Conservation (phyloP, 2,113 vertebrate genomes). For the Albula goreensis region DNA sequence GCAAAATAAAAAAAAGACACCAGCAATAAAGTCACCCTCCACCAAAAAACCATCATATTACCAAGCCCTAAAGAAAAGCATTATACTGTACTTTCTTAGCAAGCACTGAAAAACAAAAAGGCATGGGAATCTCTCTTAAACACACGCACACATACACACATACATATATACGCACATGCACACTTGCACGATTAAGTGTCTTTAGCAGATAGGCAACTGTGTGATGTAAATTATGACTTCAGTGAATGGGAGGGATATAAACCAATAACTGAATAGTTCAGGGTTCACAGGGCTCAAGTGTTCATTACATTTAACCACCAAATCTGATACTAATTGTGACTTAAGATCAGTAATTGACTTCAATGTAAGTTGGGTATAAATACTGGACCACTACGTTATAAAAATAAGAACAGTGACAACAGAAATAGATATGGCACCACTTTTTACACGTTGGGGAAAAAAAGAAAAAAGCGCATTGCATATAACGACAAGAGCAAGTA, state of each 20-base stretch:
- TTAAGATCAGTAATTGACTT: constrained; percentile 4
- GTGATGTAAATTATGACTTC: neutral
- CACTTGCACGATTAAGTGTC: neutral
- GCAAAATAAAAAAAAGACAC: neutral
- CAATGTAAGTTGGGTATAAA: neutral
- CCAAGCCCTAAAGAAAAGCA: neutral
- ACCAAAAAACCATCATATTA: neutral
- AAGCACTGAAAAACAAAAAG: neutral
- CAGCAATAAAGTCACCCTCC: neutral
- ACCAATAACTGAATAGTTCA: neutral
- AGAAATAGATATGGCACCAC: neutral
- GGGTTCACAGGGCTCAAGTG: constrained; percentile 12
- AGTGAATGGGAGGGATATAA: neutral
- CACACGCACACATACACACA: neutral
- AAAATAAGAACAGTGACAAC: constrained; percentile 1
- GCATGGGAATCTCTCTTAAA: neutral
- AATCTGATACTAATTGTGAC: neutral
- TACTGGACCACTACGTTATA: neutral
- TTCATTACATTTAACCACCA: neutral
- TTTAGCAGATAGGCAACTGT: neutral
- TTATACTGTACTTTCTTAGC: neutral
- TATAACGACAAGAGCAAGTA: neutral
- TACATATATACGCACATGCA: neutral
- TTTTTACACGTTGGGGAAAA: neutral
- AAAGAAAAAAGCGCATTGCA: neutral